phyloP scores from a whole-genome alignment of 2,888 invertebrate genomes.

The Acanthosepion lycidas region DNA sequence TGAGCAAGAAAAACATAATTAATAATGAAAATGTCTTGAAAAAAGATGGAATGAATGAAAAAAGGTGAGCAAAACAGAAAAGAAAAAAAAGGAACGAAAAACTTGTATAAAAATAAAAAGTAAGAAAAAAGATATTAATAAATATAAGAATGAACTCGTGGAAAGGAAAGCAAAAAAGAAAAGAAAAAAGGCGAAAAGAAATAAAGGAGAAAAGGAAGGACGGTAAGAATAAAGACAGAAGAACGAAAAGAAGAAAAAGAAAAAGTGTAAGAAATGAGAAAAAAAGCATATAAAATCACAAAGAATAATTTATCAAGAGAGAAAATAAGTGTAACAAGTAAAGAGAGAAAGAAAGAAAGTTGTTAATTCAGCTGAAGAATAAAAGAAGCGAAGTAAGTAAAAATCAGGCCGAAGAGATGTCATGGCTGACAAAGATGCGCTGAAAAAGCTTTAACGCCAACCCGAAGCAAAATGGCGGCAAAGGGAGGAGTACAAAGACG shows the following conservation, averaged over 20 bases:
- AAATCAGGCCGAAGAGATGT: neutral
- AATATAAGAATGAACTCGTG: too few relatives aligned
- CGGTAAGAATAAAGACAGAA: neutral
- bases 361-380: neutral
- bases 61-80: neutral
- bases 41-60: neutral
- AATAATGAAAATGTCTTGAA: neutral
- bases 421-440: neutral
- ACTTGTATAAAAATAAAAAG: too few relatives aligned
- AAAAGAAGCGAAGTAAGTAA: neutral
- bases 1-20: neutral
- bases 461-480: slow-evolving; percentile 13
- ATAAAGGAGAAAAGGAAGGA: neutral
- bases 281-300: too few relatives aligned
- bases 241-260: neutral
- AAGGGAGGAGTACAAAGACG: neutral
- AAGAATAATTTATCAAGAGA: too few relatives aligned
- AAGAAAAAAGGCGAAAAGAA: neutral
- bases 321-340: neutral
- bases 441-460: neutral
- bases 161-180: neutral
- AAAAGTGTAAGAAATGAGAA: neutral
- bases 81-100: neutral
- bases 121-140: too few relatives aligned
- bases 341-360: neutral